Evolutionary conservation across 2,888 invertebrate species (phyloP), one percentile per base, ranked within the genome.

Genomic region (Eristalis tenax): DNA sequence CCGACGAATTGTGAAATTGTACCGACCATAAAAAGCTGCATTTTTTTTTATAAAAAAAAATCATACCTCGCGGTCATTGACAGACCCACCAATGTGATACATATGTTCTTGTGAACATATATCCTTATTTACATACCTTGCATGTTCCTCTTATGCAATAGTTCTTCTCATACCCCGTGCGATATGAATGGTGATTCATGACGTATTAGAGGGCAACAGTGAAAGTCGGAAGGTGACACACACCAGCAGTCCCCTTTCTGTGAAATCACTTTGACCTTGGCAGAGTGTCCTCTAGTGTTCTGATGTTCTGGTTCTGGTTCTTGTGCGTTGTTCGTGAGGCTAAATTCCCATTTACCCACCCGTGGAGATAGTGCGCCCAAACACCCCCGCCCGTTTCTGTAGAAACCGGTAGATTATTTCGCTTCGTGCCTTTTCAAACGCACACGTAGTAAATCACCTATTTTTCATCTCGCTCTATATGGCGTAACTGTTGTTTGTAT

Each of bases 241-340:
- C 69, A 75, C 18, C 18, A 65, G 43, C 26, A 40, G 70, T 38
- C 59, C 59, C 28, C 18, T n/a, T 64, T 28, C 38, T 65, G 43
- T 65, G 82, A 71, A 83, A 86, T 83, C 65, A 18, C 23, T 82
- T 86, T 82, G 86, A 86, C 86, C 86, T 86, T 86, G 85, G 11
- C 74, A 35, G 69, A 63, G 40, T 78, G 86, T 78, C 86, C 86
- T 86, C 78, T 86, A 11, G 32, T 56, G 35, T 65, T 61, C 2
- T 38, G 13, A 18, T 28, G 26, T 26, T 13, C 26, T 35, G 32
- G 13, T n/a, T n/a, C n/a, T n/a, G n/a, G n/a, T n/a, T n/a, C n/a
- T n/a, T n/a, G n/a, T 64, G 64, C 63, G 23, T 59, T 73, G 23
- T 65, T 71, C 28, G 71, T 61, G 10, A n/a, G 56, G 71, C 40